phyloP scores from a whole-genome alignment of 2,888 invertebrate genomes.

The Oligia latruncula region DNA sequence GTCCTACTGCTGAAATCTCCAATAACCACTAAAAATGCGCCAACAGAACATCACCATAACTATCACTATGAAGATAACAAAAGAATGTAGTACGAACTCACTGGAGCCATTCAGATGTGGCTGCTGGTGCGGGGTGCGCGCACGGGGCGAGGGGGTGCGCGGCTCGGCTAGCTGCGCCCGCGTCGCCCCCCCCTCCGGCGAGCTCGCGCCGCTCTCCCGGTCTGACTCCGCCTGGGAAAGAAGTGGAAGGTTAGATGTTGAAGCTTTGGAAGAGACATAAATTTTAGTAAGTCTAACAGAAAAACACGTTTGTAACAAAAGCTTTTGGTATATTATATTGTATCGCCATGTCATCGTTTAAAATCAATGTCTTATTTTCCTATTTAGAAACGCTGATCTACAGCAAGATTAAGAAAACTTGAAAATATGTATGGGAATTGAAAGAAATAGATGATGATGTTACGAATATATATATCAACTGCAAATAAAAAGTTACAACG shows the following conservation, averaged over 20 bases:
- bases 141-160: constrained; percentile 84
- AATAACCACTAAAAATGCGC: background rate
- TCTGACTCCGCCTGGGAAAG: constrained; percentile 91
- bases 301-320: background rate
- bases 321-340: background rate
- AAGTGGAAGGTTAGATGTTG: constrained; percentile 9
- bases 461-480: background rate
- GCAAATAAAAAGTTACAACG: background rate
- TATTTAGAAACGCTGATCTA: background rate
- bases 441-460: background rate
- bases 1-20: background rate
- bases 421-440: background rate
- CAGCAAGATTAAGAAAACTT: background rate
- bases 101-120: constrained; percentile 89
- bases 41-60: background rate
- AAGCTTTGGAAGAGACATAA: background rate
- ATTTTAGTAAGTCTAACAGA: background rate
- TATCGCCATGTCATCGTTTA: background rate
- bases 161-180: constrained; percentile 85
- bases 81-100: constrained; percentile 88
- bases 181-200: constrained; percentile 90
- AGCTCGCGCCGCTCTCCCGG: constrained; percentile 91
- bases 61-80: constrained; percentile 26
- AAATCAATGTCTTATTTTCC: background rate
- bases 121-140: constrained; percentile 82